Base-by-base conservation (phyloP, 2,113 vertebrate genomes). In the Triplophysa tibetana region DNA sequence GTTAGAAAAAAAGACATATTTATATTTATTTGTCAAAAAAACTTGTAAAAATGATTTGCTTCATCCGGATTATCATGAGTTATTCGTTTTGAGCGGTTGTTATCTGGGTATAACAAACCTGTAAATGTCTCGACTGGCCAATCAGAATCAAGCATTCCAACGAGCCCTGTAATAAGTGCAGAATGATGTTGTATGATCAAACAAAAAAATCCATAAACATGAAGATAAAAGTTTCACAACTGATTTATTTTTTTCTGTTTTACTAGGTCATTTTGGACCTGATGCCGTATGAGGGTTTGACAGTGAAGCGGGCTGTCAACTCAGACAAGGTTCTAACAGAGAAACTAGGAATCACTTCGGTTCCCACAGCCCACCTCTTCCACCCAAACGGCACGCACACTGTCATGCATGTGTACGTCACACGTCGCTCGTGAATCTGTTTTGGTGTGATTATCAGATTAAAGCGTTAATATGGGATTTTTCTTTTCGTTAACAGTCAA, bases 251-350 rank as follows among this genome's bases (percentile, higher is more conserved):
- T n/a, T 45, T 50, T 33, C 7, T 19, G 56, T 75, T 75, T 73
- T 29, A 52, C 4, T 54, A 99, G 97, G 96, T 98, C 84, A 96
- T 93, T 12, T 82, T 99, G 84, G 97, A 99, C 89, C 84, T 99
- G 88, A 85, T 93, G 78, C 93, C 90, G 3, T 98, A 90, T 48
- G 94, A 95, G 52, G 94, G 94, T 81, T 80, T 99, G 0, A 12
- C 85, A 68, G 95, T 98, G 24, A 94, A 80, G 80, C 86, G 97
- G 58, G 92, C 81, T 0, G 24, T 97, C 89, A 89, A 90, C 78
- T 87, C 85, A 3, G 95, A 99, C 13, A 84, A 41, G 11, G 82
- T 82, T n/a, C 87, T 96, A 13, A 86, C 96, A 83, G 91, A 93
- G 54, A 92, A 89, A 5, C 92, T 98, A 8, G 91, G 93, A 0